These are phyloP conservation scores for Drosophila affinis DNA, from an alignment of 2,888 invertebrate genomes.

Conservation along the genomic window DNA sequence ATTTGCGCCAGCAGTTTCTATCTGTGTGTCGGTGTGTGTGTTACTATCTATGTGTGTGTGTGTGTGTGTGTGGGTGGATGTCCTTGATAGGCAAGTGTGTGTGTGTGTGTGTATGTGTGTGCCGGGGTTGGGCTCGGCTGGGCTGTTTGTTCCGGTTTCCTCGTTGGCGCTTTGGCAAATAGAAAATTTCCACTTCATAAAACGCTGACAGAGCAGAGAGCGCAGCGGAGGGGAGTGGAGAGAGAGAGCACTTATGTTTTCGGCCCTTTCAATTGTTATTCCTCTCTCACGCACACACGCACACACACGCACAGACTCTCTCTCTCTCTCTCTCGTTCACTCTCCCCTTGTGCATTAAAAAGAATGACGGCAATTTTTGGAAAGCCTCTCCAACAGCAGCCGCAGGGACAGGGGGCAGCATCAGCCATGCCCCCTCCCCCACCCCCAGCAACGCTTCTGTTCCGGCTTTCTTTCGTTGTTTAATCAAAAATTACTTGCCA, in stretches of 20 bases:
- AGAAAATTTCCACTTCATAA: constrained; percentile 81
- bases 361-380: constrained; percentile 76
- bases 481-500: constrained; percentile 72
- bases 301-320: too few relatives aligned
- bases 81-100: constrained; percentile 24
- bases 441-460: neutral
- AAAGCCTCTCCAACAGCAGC: constrained; percentile 24
- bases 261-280: constrained; percentile 39
- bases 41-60: constrained; percentile 10
- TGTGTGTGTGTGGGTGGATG: constrained; percentile 10
- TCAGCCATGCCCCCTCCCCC: neutral
- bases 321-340: neutral
- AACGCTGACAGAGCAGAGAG: constrained; percentile 72
- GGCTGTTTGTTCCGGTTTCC: constrained; percentile 70
- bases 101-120: neutral
- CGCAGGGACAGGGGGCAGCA: constrained; percentile 2
- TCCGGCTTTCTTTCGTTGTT: constrained; percentile 51
- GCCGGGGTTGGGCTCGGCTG: neutral
- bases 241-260: constrained; percentile 68
- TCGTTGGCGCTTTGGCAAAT: constrained; percentile 67
- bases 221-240: neutral
- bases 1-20: constrained; percentile 57
- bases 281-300: constrained; percentile 4
- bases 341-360: constrained; percentile 65
- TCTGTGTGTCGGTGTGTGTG: constrained; percentile 2